Percentiles rank a stretch among this genome's conserved stretches.
These are phyloP conservation scores for Scalopus aquaticus DNA, from an alignment of 2,113 vertebrate genomes.

Conservation along the genomic window DNA sequence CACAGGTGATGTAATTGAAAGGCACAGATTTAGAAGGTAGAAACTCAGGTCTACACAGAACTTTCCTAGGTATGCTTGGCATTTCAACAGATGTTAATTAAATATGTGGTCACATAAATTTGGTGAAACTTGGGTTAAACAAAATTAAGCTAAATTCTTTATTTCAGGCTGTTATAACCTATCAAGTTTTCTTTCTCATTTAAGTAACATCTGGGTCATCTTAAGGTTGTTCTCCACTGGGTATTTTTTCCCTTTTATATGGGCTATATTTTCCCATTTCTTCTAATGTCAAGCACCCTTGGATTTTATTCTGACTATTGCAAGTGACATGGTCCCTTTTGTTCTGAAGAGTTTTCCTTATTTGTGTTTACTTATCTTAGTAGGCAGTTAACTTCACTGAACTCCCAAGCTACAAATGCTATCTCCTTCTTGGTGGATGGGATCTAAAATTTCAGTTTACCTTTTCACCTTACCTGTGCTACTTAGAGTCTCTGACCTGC, in stretches of 20 bases:
- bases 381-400: not conserved
- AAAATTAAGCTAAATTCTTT: not conserved
- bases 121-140: not conserved
- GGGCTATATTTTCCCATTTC: not conserved
- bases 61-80: not conserved
- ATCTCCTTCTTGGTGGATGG: not conserved
- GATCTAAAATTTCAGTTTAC: not conserved
- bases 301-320: not conserved
- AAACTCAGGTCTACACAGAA: not conserved
- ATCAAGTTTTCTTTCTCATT: not conserved
- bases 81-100: not conserved
- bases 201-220: not conserved
- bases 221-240: not conserved
- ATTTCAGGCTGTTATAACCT: not conserved
- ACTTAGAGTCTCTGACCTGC: not conserved
- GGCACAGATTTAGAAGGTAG: not conserved
- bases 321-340: not conserved
- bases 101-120: not conserved
- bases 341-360: not conserved
- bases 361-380: not conserved
- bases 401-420: not conserved
- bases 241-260: not conserved
- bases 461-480: not conserved
- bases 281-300: not conserved
- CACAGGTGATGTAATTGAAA: not conserved